Percentiles rank a stretch among this genome's conserved stretches.
Evolutionary conservation across 2,797 vertebrate species (phyloP).

Genomic region (Pangasius macronema): DNA sequence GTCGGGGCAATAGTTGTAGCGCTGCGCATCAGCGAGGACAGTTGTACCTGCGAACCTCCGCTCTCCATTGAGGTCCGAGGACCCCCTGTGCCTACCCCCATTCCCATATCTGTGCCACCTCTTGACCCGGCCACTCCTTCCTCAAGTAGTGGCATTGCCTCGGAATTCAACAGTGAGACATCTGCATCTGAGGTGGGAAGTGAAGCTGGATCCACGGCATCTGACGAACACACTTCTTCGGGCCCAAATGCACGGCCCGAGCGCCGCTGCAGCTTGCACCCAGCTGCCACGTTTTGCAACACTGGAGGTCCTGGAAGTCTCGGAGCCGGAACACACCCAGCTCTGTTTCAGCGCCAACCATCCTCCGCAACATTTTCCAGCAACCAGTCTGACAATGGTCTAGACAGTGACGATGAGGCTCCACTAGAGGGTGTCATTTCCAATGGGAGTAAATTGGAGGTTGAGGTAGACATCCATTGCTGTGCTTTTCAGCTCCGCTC

Average conservation of each 20-base stretch:
- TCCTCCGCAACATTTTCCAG: conserved; percentile 91
- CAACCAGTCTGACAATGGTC: conserved; percentile 94
- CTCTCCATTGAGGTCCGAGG: conserved; percentile 74
- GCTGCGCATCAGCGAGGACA: conserved; percentile 84
- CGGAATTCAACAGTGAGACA: conserved; percentile 91
- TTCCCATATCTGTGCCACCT: conserved; percentile 65
- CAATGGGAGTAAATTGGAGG: conserved; percentile 93
- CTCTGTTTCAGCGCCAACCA: conserved; percentile 89
- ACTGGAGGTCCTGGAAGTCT: conserved; percentile 62
- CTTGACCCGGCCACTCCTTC: conserved; percentile 81
- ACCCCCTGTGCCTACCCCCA: conserved; percentile 58
- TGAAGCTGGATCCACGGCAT: conserved; percentile 93
- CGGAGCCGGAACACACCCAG: conserved; percentile 60
- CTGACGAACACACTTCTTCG: conserved; percentile 82
- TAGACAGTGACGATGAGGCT: conserved; percentile 94
- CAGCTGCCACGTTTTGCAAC: conserved; percentile 73
- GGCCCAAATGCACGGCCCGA: conserved; percentile 79
- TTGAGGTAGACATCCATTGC: conserved; percentile 97
- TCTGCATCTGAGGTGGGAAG: conserved; percentile 94
- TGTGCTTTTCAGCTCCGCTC: conserved; percentile 85
- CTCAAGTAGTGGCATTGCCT: conserved; percentile 87
- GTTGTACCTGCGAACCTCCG: conserved; percentile 87
- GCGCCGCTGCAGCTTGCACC: conserved; percentile 90
- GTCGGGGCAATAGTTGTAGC: conserved; percentile 88
- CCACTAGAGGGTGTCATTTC: conserved; percentile 91